These are phyloP conservation scores for Scaptomyza reducta DNA, from an alignment of 2,888 invertebrate genomes.

Conservation along the genomic window DNA sequence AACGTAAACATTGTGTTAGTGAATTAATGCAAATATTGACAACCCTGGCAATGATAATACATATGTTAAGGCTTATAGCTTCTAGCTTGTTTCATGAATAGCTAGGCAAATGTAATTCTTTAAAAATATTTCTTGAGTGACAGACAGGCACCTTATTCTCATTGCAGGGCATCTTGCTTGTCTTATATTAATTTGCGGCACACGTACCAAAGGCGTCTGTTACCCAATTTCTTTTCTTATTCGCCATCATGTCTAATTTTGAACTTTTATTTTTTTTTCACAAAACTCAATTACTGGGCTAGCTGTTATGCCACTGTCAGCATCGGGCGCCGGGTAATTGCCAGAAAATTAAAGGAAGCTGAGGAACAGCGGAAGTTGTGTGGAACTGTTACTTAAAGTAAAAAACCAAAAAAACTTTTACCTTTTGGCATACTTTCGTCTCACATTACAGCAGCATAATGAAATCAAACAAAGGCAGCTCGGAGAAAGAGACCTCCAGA, in stretches of 20 bases:
- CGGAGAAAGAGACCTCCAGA: background rate
- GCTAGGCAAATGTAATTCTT: too few species aligned
- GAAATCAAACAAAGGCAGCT: constrained; percentile 62
- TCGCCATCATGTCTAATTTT: constrained; percentile 62
- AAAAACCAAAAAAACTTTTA: constrained; percentile 47
- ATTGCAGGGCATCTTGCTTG: constrained; percentile 5
- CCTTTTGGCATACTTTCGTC: constrained; percentile 31
- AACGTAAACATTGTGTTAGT: background rate
- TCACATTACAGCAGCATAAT: constrained; percentile 57
- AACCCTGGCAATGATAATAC: background rate
- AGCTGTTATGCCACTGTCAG: constrained; percentile 22
- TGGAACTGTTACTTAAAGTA: constrained; percentile 15
- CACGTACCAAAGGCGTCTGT: constrained; percentile 24
- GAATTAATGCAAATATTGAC: background rate
- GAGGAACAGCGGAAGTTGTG: background rate
- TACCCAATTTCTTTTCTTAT: constrained; percentile 15
- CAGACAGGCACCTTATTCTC: background rate
- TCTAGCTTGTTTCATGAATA: too few species aligned
- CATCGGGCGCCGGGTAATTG: constrained; percentile 61
- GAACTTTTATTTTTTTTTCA: constrained; percentile 47
- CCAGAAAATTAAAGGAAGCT: constrained; percentile 60
- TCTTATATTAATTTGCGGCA: constrained; percentile 47
- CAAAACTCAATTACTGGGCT: constrained; percentile 68
- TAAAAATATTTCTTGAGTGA: too few species aligned
- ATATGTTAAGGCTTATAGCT: background rate